phyloP scores from a whole-genome alignment of 2,888 invertebrate genomes.

The Fabriciana adippe region DNA sequence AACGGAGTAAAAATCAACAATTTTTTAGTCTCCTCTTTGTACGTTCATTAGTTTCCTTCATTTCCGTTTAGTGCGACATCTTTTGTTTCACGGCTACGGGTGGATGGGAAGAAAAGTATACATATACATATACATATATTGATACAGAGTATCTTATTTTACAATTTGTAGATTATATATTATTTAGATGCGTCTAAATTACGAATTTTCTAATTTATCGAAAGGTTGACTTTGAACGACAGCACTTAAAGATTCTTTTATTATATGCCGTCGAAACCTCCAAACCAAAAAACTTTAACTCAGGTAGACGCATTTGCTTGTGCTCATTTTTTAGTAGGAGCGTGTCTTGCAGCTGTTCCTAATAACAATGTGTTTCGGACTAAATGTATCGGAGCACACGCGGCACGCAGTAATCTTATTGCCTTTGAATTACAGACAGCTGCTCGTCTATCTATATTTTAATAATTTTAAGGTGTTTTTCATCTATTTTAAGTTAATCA shows the following conservation, averaged over 20 bases:
- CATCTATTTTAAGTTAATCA: too few species aligned
- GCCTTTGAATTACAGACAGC: constrained; percentile 56
- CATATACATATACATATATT: too few species aligned
- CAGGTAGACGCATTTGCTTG: constrained; percentile 54
- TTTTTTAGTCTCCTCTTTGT: neutral
- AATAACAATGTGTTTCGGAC: constrained; percentile 63
- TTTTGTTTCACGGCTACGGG: neutral
- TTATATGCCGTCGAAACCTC: constrained; percentile 12
- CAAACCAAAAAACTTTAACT: constrained; percentile 54
- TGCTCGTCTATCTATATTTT: constrained; percentile 47
- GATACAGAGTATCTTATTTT: too few species aligned
- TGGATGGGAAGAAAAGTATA: too few species aligned
- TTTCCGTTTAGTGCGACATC: constrained; percentile 1
- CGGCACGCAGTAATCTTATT: constrained; percentile 59
- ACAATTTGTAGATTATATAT: too few species aligned
- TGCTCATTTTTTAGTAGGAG: constrained; percentile 52
- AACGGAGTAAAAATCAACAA: neutral
- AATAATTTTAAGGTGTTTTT: constrained; percentile 31
- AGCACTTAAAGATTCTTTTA: constrained; percentile 22
- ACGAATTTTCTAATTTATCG: neutral
- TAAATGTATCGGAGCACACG: constrained; percentile 57
- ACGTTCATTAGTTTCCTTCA: constrained; percentile 7
- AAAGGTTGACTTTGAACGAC: constrained; percentile 8
- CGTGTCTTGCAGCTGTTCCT: constrained; percentile 68
- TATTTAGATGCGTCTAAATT: neutral